A percentile compares a stretch with the other conserved stretches of the same genome.
Evolutionary conservation across 2,888 invertebrate species (phyloP).

Genomic region (Diarsia mendica): DNA sequence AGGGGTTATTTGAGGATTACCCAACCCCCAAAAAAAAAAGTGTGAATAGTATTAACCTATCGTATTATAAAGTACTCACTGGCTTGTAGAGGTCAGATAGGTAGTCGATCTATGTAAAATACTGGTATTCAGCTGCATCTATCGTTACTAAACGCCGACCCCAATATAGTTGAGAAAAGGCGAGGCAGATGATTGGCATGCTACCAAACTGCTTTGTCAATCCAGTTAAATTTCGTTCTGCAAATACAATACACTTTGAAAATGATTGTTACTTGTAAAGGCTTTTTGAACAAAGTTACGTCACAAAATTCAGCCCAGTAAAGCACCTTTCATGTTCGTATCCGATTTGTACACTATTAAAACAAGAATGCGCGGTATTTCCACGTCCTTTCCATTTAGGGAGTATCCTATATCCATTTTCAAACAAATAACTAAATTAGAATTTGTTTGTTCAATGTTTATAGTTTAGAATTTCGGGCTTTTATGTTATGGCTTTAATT

Average conservation of each 20-base stretch:
- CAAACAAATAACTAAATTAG: constrained; percentile 59
- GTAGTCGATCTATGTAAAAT: too few species aligned
- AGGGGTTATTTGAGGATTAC: too few species aligned
- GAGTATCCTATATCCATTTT: constrained; percentile 20
- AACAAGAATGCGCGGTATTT: constrained; percentile 33
- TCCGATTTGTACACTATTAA: constrained; percentile 23
- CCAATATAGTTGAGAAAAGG: too few species aligned
- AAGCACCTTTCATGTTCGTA: constrained; percentile 6
- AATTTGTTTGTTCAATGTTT: constrained; percentile 54
- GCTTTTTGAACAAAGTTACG: not conserved
- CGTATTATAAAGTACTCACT: too few species aligned
- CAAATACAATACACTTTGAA: not conserved
- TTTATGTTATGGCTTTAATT: constrained; percentile 47
- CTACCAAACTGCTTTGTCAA: not conserved
- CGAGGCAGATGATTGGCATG: too few species aligned
- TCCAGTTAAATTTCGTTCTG: not conserved
- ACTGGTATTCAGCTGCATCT: not conserved
- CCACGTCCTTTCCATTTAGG: constrained; percentile 9
- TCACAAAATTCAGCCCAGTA: not conserved
- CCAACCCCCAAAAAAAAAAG: too few species aligned
- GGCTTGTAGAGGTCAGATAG: too few species aligned
- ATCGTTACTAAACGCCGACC: too few species aligned
- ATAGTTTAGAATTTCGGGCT: constrained; percentile 50
- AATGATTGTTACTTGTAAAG: not conserved
- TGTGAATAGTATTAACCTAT: too few species aligned